phyloP scores from a whole-genome alignment of 2,113 vertebrate species.

The Mandrillus leucophaeus region DNA sequence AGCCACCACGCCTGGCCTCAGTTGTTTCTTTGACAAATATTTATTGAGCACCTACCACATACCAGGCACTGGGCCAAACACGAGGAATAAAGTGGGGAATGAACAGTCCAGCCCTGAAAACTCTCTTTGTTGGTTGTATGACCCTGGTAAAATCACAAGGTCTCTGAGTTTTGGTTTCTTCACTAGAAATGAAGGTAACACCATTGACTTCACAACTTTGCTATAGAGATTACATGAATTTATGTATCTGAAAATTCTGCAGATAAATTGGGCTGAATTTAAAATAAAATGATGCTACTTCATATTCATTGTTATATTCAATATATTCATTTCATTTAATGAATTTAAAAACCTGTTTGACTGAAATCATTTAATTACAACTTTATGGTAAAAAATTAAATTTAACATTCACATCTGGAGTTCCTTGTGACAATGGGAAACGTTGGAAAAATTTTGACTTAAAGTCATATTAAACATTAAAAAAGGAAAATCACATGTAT shows the following conservation, averaged over 20 bases:
- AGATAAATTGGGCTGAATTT: background rate
- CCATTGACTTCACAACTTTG: background rate
- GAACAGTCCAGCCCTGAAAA: background rate
- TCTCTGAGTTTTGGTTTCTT: background rate
- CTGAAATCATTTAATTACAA: background rate
- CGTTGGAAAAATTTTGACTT: background rate
- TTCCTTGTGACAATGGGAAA: background rate
- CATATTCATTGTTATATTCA: conserved; percentile 2
- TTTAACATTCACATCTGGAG: background rate
- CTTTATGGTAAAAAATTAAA: background rate
- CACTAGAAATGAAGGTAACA: background rate
- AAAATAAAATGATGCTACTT: background rate
- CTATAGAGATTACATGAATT: background rate
- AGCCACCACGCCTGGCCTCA: background rate
- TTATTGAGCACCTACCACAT: background rate
- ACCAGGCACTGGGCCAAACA: background rate
- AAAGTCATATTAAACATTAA: background rate
- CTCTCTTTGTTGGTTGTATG: background rate
- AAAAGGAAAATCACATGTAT: background rate
- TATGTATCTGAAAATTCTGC: background rate
- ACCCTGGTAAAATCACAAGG: background rate
- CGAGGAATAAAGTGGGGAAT: background rate
- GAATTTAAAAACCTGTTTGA: background rate
- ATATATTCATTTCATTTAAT: conserved; percentile 2
- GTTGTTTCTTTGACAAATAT: background rate